These are phyloP conservation scores for Sphaerophoria rueppellii DNA, from an alignment of 2,888 invertebrate species.

Conservation along the genomic window DNA sequence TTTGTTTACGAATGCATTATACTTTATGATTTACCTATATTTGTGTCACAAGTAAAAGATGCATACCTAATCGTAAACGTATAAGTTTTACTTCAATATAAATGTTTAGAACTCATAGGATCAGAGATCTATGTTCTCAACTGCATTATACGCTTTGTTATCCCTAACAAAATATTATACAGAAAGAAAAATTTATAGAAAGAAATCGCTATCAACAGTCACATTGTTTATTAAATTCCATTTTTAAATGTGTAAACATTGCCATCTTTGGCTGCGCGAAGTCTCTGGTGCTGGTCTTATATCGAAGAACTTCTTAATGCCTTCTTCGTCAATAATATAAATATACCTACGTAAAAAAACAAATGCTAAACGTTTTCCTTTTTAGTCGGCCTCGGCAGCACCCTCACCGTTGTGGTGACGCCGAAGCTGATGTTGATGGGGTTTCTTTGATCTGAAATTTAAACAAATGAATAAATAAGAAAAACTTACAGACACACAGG, in stretches of 20 bases:
- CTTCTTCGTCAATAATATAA: constrained; percentile 69
- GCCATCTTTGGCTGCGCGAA: constrained; percentile 36
- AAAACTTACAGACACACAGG: constrained; percentile 56
- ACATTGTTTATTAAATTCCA: constrained; percentile 64
- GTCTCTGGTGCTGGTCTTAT: constrained; percentile 48
- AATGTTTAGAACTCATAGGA: too few species aligned
- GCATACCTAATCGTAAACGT: too few species aligned
- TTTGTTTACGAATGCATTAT: too few species aligned
- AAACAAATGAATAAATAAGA: constrained; percentile 60
- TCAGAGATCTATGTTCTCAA: too few species aligned
- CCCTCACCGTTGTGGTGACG: constrained; percentile 13
- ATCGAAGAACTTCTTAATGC: constrained; percentile 55
- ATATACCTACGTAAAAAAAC: constrained; percentile 26
- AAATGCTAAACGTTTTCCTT: constrained; percentile 65
- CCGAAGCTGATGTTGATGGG: constrained; percentile 35
- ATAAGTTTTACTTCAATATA: too few species aligned
- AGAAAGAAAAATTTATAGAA: neutral
- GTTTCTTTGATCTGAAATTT: constrained; percentile 72
- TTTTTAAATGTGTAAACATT: constrained; percentile 60
- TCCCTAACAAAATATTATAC: too few species aligned
- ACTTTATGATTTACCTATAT: too few species aligned
- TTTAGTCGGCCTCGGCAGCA: constrained; percentile 34
- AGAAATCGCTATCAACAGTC: constrained; percentile 38
- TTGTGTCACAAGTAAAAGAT: too few species aligned
- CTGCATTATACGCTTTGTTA: too few species aligned